Base-by-base conservation (phyloP, 2,888 invertebrate genomes). In the Catocala sponsa region DNA sequence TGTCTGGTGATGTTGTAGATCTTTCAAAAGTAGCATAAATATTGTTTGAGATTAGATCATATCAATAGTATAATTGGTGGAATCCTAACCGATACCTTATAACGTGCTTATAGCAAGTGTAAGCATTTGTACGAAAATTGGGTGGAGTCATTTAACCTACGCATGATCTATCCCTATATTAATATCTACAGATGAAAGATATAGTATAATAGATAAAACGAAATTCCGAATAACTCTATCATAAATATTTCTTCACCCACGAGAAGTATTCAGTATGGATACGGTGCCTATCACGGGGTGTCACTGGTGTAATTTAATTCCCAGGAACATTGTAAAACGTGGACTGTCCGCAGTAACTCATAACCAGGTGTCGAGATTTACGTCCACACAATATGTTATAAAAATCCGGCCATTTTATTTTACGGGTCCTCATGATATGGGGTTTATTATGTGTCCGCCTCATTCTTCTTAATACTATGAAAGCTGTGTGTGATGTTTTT, bases 311-410 rank as follows among this genome's bases (percentile, higher is more conserved):
- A 83, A 88, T 86, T 85, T 86, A 85, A 86, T 86, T 84, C 81
- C 76, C 76, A 52, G 76, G 78, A 76, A 79, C 83, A 83, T 76
- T 81, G 84, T 84, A 79, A 76, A 80, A 72, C 71, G 77, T 69
- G 79, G 79, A 73, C 78, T 73, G 56, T 63, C 69, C 74, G 57
- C 55, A 71, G 79, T 88, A 82, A 84, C 82, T 87, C 86, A 85
- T 83, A 86, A 85, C 85, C 89, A 87, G 88, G 89, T 88, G 87
- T 78, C 68, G 74, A 82, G 85, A 79, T 88, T 87, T 89, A 89
- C 81, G 83, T 79, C 80, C 84, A 70, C 81, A 86, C 87, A 87
- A 87, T 89, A 86, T 84, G 87, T 87, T 85, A 84, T 89, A 88
- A 89, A 88, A 89, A 84, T 84, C 84, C 83, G 55, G 59, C 78